phyloP scores from a whole-genome alignment of 2,888 invertebrate genomes.

The Steinernema hermaphroditum region DNA sequence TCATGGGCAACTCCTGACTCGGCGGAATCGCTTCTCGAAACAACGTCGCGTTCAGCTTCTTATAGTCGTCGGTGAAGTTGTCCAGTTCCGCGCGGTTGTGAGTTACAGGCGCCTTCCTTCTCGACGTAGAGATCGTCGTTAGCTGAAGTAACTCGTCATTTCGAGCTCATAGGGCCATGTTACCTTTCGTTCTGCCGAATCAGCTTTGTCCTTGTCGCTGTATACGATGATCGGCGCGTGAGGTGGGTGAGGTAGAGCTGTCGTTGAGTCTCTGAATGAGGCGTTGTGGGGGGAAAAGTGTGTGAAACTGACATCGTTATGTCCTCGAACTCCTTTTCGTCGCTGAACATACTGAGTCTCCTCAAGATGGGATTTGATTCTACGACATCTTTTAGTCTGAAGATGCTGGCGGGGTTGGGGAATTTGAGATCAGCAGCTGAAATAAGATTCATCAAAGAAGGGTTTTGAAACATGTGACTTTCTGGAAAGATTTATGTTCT shows the following conservation, averaged over 20 bases:
- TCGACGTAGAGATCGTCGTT: no score
- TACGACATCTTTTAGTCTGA: constrained; percentile 23
- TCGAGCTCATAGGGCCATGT: no score
- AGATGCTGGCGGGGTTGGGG: constrained; percentile 9
- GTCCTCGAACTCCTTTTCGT: background rate
- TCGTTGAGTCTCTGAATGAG: background rate
- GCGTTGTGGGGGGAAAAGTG: no score
- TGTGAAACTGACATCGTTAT: background rate
- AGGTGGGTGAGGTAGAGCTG: background rate
- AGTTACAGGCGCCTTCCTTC: background rate
- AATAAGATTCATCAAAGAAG: background rate
- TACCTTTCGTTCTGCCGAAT: constrained; percentile 12
- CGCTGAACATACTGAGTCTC: constrained; percentile 8
- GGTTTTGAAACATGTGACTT: background rate
- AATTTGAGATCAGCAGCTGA: constrained; percentile 15
- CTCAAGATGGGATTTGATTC: constrained; percentile 22
- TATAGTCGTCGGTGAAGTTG: constrained; percentile 9
- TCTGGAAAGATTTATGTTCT: background rate
- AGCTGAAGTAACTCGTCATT: no score
- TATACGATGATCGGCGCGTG: constrained; percentile 1
- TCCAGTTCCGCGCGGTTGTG: background rate
- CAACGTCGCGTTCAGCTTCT: constrained; percentile 17
- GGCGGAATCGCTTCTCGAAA: background rate
- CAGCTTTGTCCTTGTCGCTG: constrained; percentile 8
- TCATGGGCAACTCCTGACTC: background rate